A percentile compares a stretch with the other conserved stretches of the same genome.
Conservation (phyloP, 2,888 invertebrate genomes). For the Athripsodes cinereus region DNA sequence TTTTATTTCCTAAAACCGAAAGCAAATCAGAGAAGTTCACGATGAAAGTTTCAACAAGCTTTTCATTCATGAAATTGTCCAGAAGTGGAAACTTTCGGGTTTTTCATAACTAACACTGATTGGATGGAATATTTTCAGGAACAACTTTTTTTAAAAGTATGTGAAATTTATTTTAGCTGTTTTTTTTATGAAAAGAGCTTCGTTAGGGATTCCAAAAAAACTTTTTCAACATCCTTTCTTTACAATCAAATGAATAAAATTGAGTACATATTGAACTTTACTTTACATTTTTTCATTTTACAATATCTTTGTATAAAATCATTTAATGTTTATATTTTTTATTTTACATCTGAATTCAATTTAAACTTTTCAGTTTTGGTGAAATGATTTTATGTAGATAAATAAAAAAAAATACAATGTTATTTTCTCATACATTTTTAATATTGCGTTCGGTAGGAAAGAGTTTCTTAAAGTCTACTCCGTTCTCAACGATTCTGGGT, state of each 20-base stretch:
- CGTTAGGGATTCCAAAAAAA: background rate
- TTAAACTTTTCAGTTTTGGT: too few species aligned
- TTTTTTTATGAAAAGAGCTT: background rate
- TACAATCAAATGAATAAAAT: background rate
- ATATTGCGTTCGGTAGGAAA: too few species aligned
- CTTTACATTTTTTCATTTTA: background rate
- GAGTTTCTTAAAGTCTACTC: too few species aligned
- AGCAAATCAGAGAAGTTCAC: background rate
- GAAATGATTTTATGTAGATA: too few species aligned
- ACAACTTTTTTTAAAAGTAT: background rate
- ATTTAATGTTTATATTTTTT: background rate
- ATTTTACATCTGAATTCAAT: background rate
- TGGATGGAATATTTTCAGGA: background rate
- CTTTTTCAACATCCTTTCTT: background rate
- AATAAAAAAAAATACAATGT: too few species aligned
- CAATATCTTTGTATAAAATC: background rate
- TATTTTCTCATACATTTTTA: too few species aligned
- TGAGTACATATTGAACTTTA: background rate
- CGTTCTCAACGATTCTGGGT: too few species aligned
- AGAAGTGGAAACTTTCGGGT: background rate
- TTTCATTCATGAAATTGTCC: conserved; percentile 1
- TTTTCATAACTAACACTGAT: background rate
- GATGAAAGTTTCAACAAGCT: background rate
- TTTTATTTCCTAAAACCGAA: too few species aligned
- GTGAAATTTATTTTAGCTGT: background rate